Evolutionary conservation across 35 echinoderm and acorn worm species (phyloP).

Genomic region (Heliocidaris tuberculata): DNA sequence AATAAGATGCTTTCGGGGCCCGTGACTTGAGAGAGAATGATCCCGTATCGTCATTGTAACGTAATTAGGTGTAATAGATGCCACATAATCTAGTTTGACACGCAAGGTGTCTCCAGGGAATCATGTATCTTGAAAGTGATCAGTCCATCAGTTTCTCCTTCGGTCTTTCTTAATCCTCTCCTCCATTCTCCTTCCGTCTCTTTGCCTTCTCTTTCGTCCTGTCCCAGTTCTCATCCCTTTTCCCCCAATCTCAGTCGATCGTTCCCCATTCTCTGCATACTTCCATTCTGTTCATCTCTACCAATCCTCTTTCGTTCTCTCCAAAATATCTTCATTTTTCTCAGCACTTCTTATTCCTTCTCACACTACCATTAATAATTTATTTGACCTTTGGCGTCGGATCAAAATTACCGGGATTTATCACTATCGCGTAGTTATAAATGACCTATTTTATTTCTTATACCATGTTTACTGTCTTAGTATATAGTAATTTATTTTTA

Average conservation of each 20-base stretch:
- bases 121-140: neutral
- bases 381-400: neutral
- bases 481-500: too few relatives aligned
- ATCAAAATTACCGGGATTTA: neutral
- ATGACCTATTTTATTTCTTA: neutral
- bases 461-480: neutral
- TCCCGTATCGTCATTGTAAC: neutral
- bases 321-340: neutral
- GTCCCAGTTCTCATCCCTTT: too few relatives aligned
- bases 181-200: too few relatives aligned
- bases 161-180: too few relatives aligned
- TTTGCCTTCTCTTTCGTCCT: too few relatives aligned
- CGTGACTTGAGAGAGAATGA: neutral
- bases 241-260: too few relatives aligned
- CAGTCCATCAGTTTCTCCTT: neutral
- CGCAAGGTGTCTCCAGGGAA: neutral
- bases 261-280: too few relatives aligned
- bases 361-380: neutral
- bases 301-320: too few relatives aligned
- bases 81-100: neutral
- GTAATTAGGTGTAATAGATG: neutral
- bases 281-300: too few relatives aligned
- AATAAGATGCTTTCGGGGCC: neutral
- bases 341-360: neutral
- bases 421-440: neutral